Conservation (phyloP, 2,797 vertebrate species). For the Babyrousa celebensis region DNA sequence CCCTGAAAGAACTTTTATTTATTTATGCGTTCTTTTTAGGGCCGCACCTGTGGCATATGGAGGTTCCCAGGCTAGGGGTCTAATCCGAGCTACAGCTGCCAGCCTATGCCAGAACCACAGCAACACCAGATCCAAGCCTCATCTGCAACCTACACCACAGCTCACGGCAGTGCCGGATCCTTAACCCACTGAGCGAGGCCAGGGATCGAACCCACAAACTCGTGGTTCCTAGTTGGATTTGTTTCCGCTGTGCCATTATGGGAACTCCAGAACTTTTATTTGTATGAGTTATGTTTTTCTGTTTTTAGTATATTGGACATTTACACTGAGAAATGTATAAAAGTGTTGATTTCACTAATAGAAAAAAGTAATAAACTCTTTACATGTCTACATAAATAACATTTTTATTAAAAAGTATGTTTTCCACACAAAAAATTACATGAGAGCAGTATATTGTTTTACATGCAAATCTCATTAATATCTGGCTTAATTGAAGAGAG, state of each 20-base stretch:
- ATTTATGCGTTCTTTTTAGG: too few species aligned
- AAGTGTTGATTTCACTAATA: not conserved
- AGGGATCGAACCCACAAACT: too few species aligned
- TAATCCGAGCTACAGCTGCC: too few species aligned
- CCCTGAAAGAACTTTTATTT: not conserved
- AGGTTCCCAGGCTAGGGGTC: too few species aligned
- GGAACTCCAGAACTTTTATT: not conserved
- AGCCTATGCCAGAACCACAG: too few species aligned
- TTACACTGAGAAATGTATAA: not conserved
- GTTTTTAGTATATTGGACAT: not conserved
- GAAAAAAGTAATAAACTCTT: not conserved
- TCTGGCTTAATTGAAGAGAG: slow-evolving; percentile 5
- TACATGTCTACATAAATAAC: not conserved
- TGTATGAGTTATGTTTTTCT: not conserved
- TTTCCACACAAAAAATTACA: not conserved
- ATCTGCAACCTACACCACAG: too few species aligned
- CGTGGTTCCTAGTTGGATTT: too few species aligned
- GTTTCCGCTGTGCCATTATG: too few species aligned
- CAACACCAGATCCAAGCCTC: too few species aligned
- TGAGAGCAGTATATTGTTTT: not conserved
- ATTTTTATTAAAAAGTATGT: slow-evolving; percentile 19
- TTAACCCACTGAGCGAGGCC: too few species aligned
- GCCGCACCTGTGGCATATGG: too few species aligned
- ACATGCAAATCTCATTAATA: not conserved
- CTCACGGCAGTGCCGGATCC: too few species aligned